These are phyloP conservation scores for Manis pentadactyla DNA, from an alignment of 2,797 vertebrate species.

Conservation along the genomic window DNA sequence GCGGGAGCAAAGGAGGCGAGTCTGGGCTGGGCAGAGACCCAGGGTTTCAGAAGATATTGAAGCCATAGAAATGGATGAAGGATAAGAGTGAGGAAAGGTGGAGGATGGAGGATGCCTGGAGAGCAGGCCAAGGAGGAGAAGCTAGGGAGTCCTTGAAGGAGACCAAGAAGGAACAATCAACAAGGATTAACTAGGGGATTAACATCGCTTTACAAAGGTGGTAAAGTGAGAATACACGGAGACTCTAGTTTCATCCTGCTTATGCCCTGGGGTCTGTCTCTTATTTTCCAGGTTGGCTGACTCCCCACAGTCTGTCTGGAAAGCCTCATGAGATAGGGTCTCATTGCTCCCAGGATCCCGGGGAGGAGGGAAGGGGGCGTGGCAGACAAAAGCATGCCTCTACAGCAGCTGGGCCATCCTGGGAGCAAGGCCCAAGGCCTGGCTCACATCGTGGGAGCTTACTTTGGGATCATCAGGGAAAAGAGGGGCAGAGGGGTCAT, in stretches of 20 bases:
- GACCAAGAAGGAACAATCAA: not conserved
- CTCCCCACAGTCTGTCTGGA: constrained; percentile 52
- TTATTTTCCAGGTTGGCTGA: constrained; percentile 38
- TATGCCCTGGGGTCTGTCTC: not conserved
- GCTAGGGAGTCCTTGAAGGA: not conserved
- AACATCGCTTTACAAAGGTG: not conserved
- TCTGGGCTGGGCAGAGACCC: not conserved
- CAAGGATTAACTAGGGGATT: not conserved
- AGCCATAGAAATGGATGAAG: not conserved
- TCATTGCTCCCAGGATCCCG: not conserved
- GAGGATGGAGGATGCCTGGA: not conserved
- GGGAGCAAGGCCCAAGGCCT: not conserved
- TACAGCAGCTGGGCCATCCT: fast-evolving
- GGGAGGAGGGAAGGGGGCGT: not conserved
- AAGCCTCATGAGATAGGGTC: constrained; percentile 9
- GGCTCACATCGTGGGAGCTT: not conserved
- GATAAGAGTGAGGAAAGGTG: not conserved
- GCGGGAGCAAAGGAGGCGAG: not conserved
- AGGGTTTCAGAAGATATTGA: not conserved
- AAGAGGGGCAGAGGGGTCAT: not conserved
- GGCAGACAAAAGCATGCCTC: not conserved
- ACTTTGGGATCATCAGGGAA: not conserved
- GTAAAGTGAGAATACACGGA: not conserved
- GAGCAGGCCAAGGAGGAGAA: not conserved
- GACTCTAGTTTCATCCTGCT: not conserved